phyloP scores from a whole-genome alignment of 2,888 invertebrate species.

The Drosophila anomalipes region DNA sequence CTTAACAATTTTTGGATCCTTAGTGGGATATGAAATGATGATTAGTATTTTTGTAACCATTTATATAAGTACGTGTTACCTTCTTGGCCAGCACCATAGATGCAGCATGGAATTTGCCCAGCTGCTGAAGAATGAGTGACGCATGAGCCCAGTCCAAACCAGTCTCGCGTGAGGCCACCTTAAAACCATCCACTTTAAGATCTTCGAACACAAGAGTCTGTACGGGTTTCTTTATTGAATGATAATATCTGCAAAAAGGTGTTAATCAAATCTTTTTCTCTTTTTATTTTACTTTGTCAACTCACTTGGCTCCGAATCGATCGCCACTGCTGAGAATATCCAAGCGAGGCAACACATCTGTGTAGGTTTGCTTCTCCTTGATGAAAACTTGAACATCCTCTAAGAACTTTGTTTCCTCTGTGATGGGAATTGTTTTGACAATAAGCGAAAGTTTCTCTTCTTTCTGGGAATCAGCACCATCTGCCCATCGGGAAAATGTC shows the following conservation, averaged over 20 bases:
- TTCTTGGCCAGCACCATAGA: slow-evolving; percentile 86
- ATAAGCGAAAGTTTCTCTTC: slow-evolving; percentile 75
- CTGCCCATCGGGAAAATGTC: slow-evolving; percentile 50
- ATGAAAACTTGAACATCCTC: slow-evolving; percentile 85
- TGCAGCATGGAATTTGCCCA: slow-evolving; percentile 87
- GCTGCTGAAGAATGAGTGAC: slow-evolving; percentile 85
- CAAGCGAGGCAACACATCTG: slow-evolving; percentile 84
- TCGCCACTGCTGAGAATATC: slow-evolving; percentile 82
- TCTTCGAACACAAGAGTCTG: slow-evolving; percentile 86
- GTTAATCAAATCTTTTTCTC: not conserved
- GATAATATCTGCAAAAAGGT: slow-evolving; percentile 64
- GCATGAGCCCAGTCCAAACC: slow-evolving; percentile 87
- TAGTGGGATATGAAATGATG: not conserved
- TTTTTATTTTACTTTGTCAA: not conserved
- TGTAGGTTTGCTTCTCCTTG: slow-evolving; percentile 85
- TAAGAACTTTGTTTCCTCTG: slow-evolving; percentile 74
- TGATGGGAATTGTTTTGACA: slow-evolving; percentile 82
- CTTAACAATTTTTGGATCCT: slow-evolving; percentile 66
- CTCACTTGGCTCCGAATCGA: slow-evolving; percentile 79
- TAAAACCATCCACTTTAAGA: slow-evolving; percentile 86
- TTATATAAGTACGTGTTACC: slow-evolving; percentile 68
- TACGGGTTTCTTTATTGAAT: slow-evolving; percentile 71
- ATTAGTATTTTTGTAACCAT: not conserved
- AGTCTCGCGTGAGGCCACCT: slow-evolving; percentile 86
- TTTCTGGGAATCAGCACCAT: slow-evolving; percentile 27